Percentiles rank a stretch among this genome's conserved stretches.
Conservation (phyloP, 1,140 invertebrate genomes). For the Phocides pigmalion region DNA sequence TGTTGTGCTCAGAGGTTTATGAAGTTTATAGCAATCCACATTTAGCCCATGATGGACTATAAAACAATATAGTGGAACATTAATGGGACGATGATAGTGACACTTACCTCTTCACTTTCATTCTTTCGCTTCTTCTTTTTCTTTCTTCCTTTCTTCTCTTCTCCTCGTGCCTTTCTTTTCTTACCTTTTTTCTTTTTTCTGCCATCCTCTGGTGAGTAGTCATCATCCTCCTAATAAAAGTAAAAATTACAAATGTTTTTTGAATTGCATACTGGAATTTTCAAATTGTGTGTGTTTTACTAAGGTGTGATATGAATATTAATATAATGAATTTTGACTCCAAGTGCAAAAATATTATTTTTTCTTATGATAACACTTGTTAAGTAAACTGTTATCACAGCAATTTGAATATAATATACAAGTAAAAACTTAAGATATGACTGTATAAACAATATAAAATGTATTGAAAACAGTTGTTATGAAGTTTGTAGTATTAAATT, state of each 20-base stretch:
- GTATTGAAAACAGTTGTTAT: neutral
- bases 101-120: constrained; percentile 93
- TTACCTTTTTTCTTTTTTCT: constrained; percentile 95
- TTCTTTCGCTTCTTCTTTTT: constrained; percentile 97
- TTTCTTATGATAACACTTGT: too few relatives aligned
- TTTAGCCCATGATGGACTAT: too few relatives aligned
- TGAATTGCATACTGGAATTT: too few relatives aligned
- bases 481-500: neutral
- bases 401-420: neutral
- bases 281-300: too few relatives aligned
- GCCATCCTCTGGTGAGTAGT: constrained; percentile 92
- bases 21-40: too few relatives aligned
- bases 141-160: constrained; percentile 95
- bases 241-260: neutral
- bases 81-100: too few relatives aligned
- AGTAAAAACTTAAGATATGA: too few relatives aligned
- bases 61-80: neutral
- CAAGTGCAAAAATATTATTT: too few relatives aligned
- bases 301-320: too few relatives aligned
- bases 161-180: constrained; percentile 93
- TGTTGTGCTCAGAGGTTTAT: too few relatives aligned
- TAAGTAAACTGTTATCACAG: neutral
- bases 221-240: constrained; percentile 89
- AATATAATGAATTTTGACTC: too few relatives aligned
- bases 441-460: neutral